phyloP scores from a whole-genome alignment of 2,888 invertebrate species.

The Ichneumon xanthorius region DNA sequence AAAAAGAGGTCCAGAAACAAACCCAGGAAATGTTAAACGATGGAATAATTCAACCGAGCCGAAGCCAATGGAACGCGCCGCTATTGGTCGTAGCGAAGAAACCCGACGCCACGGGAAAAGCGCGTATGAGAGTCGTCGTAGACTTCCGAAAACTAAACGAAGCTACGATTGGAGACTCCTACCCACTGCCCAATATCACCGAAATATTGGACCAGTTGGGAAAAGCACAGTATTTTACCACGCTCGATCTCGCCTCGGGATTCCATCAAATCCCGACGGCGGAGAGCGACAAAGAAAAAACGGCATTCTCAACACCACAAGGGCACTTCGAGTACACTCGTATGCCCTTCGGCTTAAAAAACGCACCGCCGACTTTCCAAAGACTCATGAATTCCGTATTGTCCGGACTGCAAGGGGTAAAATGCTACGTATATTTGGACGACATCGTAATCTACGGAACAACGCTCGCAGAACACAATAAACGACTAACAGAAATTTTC shows the following conservation, averaged over 20 bases:
- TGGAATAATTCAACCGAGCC: no score
- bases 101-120: slow-evolving; percentile 15
- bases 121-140: slow-evolving; percentile 26
- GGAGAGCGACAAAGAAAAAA: slow-evolving; percentile 18
- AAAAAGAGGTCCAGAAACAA: no score
- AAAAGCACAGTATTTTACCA: slow-evolving; percentile 34
- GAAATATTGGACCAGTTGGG: slow-evolving; percentile 42
- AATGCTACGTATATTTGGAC: slow-evolving; percentile 54
- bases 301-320: neutral
- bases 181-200: slow-evolving; percentile 6
- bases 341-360: slow-evolving; percentile 31
- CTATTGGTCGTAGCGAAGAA: slow-evolving; percentile 7
- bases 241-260: slow-evolving; percentile 33
- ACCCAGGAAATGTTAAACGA: no score
- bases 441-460: slow-evolving; percentile 47
- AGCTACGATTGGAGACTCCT: slow-evolving; percentile 15
- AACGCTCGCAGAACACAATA: slow-evolving; percentile 30
- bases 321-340: slow-evolving; percentile 38
- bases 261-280: no score
- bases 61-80: neutral
- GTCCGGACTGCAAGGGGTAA: slow-evolving; percentile 28
- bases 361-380: slow-evolving; percentile 38
- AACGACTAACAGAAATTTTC: slow-evolving; percentile 36
- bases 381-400: slow-evolving; percentile 48
- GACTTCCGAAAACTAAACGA: slow-evolving; percentile 43